Percentiles rank a stretch among this genome's conserved stretches.
phyloP scores from a whole-genome alignment of 2,888 invertebrate species.

The Deroplatys truncata region DNA sequence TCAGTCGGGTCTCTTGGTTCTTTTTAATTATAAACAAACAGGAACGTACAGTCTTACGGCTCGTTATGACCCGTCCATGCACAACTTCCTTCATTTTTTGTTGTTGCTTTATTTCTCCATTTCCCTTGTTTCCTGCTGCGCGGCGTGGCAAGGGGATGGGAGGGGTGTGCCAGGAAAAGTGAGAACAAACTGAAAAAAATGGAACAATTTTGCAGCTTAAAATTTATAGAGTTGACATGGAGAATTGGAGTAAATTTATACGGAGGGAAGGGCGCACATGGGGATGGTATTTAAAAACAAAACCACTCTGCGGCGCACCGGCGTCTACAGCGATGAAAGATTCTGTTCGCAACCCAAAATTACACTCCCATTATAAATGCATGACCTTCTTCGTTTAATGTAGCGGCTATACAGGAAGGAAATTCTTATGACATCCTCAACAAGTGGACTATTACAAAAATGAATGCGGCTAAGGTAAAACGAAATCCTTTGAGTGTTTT shows the following conservation, averaged over 20 bases:
- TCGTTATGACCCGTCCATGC: background rate
- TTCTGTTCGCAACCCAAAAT: background rate
- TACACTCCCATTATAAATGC: constrained; percentile 2
- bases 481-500: background rate
- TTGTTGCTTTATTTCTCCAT: background rate
- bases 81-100: background rate
- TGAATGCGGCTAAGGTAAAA: background rate
- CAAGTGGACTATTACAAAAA: background rate
- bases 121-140: background rate
- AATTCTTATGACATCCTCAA: background rate
- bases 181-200: background rate
- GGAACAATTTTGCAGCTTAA: constrained; percentile 7
- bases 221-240: constrained; percentile 22
- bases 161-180: background rate
- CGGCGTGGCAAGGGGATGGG: background rate
- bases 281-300: background rate
- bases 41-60: background rate
- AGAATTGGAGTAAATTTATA: constrained; percentile 22
- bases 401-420: background rate
- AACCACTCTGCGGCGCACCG: background rate
- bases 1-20: background rate
- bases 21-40: background rate
- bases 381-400: background rate
- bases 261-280: background rate
- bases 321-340: background rate